A percentile compares a stretch with the other conserved stretches of the same genome.
Evolutionary conservation across 1,140 invertebrate genomes (phyloP).

Genomic region (Monomorium pharaonis): DNA sequence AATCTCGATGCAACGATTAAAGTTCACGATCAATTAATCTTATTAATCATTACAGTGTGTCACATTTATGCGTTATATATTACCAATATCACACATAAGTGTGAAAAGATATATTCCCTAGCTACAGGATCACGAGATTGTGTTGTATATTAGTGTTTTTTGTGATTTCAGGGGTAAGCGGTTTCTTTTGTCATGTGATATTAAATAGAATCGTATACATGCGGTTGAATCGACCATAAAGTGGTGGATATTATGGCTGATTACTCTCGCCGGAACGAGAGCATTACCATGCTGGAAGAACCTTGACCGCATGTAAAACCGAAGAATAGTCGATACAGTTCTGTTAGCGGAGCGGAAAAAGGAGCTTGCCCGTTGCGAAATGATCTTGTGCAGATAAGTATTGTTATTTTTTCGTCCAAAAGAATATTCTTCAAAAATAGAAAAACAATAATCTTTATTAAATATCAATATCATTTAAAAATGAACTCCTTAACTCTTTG

Average conservation of each 20-base stretch:
- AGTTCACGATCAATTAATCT: background rate
- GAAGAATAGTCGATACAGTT: background rate
- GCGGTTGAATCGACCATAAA: slow-evolving; percentile 18
- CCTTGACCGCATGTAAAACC: slow-evolving; percentile 26
- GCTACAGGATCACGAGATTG: background rate
- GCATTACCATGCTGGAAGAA: background rate
- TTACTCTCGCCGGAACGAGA: slow-evolving; percentile 2
- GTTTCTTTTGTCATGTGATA: slow-evolving; percentile 45
- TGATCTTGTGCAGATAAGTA: background rate
- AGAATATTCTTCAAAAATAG: background rate
- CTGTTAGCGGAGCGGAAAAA: background rate
- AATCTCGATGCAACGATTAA: background rate
- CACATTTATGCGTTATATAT: background rate
- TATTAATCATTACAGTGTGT: background rate
- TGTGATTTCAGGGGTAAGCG: slow-evolving; percentile 8
- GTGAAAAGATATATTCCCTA: background rate
- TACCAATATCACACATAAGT: background rate
- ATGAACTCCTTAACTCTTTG: background rate
- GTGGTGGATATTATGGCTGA: slow-evolving; percentile 41
- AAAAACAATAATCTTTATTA: background rate
- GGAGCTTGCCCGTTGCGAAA: background rate
- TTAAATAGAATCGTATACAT: slow-evolving; percentile 28
- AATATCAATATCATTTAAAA: background rate
- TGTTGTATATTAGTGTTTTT: background rate
- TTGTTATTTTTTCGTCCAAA: background rate